Base-by-base conservation (phyloP, 2,113 vertebrate genomes). In the Tetraodon nigroviridis region DNA sequence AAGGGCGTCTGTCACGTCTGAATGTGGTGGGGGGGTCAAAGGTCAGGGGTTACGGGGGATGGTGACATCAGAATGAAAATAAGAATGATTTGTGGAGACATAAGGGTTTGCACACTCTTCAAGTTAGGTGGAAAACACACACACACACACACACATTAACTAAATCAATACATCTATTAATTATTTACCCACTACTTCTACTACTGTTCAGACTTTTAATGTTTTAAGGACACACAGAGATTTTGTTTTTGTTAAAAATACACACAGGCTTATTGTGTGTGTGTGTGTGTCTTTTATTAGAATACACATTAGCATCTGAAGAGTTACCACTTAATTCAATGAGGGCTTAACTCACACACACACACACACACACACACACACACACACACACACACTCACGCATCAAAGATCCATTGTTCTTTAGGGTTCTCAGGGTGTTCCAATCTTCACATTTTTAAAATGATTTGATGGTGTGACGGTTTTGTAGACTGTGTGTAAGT, bases 21-120 rank as follows among this genome's bases (percentile, higher is more conserved):
- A 65, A 13, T 50, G 49, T 4, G 47, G 22, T 37, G 19, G 65
- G 52, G 60, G 37, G 75, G 70, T 70, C 72, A 81, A 41, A 63
- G 72, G 58, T 63, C 71, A 58, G 8, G 4, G 64, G 22, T 52
- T 7, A 27, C n/a, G 51, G 51, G 18, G 63, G 24, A 22, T 46
- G 21, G 44, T 46, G 44, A 17, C 44, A 46, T 46, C 44, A 46
- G 44, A n/a, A 46, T 46, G 16, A n/a, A 54, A 58, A 56, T 55
- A 24, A 69, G 46, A 32, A 48, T 60, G 63, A 67, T 67, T 67
- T 70, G 55, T 61, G 53, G 12, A 65, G 21, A 10, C 44, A 17
- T 45, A 45, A 69, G 44, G 42, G 50, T 57, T 65, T 17, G 51
- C 58, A 55, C 42, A 40, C 41, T n/a, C 41, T n/a, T 32, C 45